Conservation (phyloP, 2,888 invertebrate species). For the Megaustenia siamemsis region DNA sequence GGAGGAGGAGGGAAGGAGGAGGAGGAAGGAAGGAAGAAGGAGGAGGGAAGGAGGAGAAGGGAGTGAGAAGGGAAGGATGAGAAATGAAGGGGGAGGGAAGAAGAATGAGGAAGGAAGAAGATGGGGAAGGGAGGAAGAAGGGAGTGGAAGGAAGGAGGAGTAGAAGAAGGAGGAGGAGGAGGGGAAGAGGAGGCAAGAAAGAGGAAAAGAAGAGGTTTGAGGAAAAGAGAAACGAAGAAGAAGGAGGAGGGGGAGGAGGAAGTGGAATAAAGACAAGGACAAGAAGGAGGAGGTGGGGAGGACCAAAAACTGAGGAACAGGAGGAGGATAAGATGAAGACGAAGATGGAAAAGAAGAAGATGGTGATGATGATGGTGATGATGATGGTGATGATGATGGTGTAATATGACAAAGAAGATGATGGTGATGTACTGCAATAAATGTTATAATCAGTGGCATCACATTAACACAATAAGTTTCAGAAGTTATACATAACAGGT, state of each 20-base stretch:
- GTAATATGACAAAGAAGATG: not conserved
- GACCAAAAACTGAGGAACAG: not conserved
- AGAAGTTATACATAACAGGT: too few species aligned
- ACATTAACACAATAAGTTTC: too few species aligned
- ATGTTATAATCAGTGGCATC: too few species aligned
- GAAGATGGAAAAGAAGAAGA: not conserved
- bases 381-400: not conserved
- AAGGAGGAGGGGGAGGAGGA: not conserved
- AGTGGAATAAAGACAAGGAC: not conserved
- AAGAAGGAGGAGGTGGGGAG: not conserved
- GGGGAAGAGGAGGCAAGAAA: not conserved
- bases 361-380: too few species aligned
- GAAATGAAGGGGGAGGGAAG: too few species aligned
- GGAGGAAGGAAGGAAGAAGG: slow-evolving; percentile 23
- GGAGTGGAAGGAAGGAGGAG: too few species aligned
- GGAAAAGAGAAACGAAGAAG: not conserved
- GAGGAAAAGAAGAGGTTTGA: not conserved
- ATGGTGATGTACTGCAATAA: too few species aligned
- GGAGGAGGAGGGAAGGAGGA: slow-evolving; percentile 17
- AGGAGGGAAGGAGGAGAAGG: slow-evolving; percentile 30
- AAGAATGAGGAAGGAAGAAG: too few species aligned
- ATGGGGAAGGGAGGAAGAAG: too few species aligned
- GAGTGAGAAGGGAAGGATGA: too few species aligned
- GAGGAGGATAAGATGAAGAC: not conserved
- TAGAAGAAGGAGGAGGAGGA: not conserved